Conservation (phyloP, 2,888 invertebrate genomes). For the Idaea biselata region DNA sequence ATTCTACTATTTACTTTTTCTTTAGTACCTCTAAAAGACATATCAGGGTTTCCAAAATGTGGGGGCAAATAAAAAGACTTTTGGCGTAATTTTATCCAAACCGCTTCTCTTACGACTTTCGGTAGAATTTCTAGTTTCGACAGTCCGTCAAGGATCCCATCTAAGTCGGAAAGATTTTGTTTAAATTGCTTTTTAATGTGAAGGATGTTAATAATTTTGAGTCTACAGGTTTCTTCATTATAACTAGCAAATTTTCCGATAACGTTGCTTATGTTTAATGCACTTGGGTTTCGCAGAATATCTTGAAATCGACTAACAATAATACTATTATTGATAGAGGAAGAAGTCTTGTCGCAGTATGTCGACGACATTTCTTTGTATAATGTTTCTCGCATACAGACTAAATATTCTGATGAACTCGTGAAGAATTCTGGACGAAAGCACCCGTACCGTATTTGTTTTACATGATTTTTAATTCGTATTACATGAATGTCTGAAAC, state of each 20-base stretch:
- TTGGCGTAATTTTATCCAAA: slow-evolving; percentile 26
- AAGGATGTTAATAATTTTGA: slow-evolving; percentile 23
- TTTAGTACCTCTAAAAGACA: slow-evolving; percentile 25
- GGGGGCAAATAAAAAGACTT: slow-evolving; percentile 33
- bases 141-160: slow-evolving; percentile 14
- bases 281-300: slow-evolving; percentile 28
- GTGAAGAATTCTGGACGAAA: slow-evolving; percentile 39
- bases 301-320: slow-evolving; percentile 20
- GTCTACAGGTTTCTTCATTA: slow-evolving; percentile 20
- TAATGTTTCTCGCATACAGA: slow-evolving; percentile 31
- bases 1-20: slow-evolving; percentile 20
- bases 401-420: slow-evolving; percentile 27
- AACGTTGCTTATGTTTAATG: slow-evolving; percentile 30
- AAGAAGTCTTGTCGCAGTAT: slow-evolving; percentile 28
- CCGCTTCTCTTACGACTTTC: slow-evolving; percentile 30
- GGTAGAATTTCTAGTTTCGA: slow-evolving; percentile 27
- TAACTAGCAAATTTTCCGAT: slow-evolving; percentile 33
- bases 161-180: slow-evolving; percentile 27
- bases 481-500: slow-evolving; percentile 8
- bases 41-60: slow-evolving; percentile 40
- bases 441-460: slow-evolving; percentile 21
- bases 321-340: slow-evolving; percentile 22
- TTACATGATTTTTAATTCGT: slow-evolving; percentile 7
- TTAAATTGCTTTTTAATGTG: slow-evolving; percentile 13
- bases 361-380: slow-evolving; percentile 28